phyloP scores from a whole-genome alignment of 1,140 invertebrate species.

The Drosophila sturtevanti region DNA sequence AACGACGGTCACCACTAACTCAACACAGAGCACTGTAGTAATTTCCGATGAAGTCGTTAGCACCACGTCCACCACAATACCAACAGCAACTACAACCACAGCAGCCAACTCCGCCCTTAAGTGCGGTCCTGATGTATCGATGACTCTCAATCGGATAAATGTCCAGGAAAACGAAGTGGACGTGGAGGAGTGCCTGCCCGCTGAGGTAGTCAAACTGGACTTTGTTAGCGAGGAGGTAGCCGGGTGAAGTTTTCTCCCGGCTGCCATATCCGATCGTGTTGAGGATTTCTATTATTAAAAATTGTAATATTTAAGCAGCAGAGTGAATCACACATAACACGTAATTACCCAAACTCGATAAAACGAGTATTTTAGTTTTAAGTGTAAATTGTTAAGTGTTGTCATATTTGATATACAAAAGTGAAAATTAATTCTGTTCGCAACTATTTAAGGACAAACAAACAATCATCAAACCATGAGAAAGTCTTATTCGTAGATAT shows the following conservation, averaged over 20 bases:
- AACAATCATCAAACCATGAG: slow-evolving; percentile 12
- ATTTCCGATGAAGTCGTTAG: slow-evolving; percentile 64
- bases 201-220: slow-evolving; percentile 90
- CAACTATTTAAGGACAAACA: slow-evolving; percentile 8
- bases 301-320: slow-evolving; percentile 34
- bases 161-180: slow-evolving; percentile 93
- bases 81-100: slow-evolving; percentile 29
- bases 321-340: slow-evolving; percentile 28
- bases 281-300: slow-evolving; percentile 67
- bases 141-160: slow-evolving; percentile 95
- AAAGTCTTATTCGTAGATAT: slow-evolving; percentile 51
- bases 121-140: slow-evolving; percentile 83
- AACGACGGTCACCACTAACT: slow-evolving; percentile 11
- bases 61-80: slow-evolving; percentile 54
- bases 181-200: slow-evolving; percentile 89
- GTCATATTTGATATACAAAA: slow-evolving; percentile 57
- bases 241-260: slow-evolving; percentile 83
- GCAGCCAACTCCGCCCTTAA: slow-evolving; percentile 44
- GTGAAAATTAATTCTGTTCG: slow-evolving; percentile 40
- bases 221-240: slow-evolving; percentile 92
- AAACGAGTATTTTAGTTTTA: slow-evolving; percentile 40
- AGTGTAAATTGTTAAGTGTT: slow-evolving; percentile 65
- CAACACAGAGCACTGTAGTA: slow-evolving; percentile 43
- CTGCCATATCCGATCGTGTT: slow-evolving; percentile 23
- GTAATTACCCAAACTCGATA: slow-evolving; percentile 38